phyloP scores from a whole-genome alignment of 2,113 vertebrate genomes.

The Parus major region DNA sequence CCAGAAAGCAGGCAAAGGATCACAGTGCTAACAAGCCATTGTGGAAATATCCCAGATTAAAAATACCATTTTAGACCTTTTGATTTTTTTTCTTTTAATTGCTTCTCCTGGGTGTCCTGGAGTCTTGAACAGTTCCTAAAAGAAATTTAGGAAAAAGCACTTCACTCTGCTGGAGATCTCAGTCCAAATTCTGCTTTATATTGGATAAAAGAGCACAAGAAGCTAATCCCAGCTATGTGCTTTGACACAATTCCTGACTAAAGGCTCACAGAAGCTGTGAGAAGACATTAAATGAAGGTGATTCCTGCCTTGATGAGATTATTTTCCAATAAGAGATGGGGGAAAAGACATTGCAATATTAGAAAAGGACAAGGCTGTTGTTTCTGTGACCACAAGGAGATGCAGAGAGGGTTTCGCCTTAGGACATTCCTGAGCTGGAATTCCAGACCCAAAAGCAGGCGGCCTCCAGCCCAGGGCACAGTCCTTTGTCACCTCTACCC shows the following conservation, averaged over 20 bases:
- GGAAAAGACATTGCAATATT: background rate
- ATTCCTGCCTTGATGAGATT: slow-evolving; percentile 23
- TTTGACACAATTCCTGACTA: background rate
- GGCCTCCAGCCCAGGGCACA: background rate
- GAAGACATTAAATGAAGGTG: slow-evolving; percentile 24
- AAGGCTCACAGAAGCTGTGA: background rate
- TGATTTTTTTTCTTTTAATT: background rate
- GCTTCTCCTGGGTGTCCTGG: background rate
- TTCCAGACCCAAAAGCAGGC: slow-evolving; percentile 13
- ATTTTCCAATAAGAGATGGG: background rate
- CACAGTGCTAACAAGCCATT: background rate
- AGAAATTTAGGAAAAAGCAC: background rate
- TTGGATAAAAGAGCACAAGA: background rate
- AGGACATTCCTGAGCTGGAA: slow-evolving; percentile 47
- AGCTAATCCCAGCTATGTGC: slow-evolving; percentile 15
- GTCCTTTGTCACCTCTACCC: slow-evolving; percentile 42
- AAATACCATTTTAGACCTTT: background rate
- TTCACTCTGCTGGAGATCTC: background rate
- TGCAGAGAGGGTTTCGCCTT: background rate
- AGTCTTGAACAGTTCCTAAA: background rate
- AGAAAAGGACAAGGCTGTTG: background rate
- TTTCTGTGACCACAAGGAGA: background rate
- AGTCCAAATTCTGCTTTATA: background rate
- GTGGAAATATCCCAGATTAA: background rate
- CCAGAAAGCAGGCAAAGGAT: background rate